Conservation (phyloP, 2,888 invertebrate species). For the Itoplectis maculator region DNA sequence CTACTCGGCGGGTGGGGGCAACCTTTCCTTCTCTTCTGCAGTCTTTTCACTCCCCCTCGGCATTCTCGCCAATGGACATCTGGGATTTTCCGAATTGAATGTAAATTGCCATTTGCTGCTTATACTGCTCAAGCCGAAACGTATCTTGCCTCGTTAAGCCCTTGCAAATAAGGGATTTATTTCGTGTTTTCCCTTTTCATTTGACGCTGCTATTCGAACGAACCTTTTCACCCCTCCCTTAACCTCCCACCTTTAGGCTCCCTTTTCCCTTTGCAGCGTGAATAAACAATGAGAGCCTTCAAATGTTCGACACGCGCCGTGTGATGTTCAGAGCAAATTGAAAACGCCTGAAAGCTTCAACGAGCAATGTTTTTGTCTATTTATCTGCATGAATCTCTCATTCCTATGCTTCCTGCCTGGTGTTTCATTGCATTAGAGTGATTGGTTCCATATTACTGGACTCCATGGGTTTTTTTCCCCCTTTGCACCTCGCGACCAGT, state of each 20-base stretch:
- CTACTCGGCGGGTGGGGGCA: slow-evolving; percentile 52
- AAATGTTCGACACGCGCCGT: not conserved
- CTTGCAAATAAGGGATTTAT: slow-evolving; percentile 73
- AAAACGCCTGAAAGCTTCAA: not conserved
- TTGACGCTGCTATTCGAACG: slow-evolving; percentile 14
- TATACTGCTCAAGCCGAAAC: slow-evolving; percentile 69
- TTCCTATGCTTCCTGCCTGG: not conserved
- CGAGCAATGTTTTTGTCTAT: not conserved
- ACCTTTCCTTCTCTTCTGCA: slow-evolving; percentile 65
- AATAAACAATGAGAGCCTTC: not conserved
- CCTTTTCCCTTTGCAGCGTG: not conserved
- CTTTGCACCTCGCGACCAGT: no score
- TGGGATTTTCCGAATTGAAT: slow-evolving; percentile 81
- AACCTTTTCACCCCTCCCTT: slow-evolving; percentile 11
- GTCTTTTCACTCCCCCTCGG: not conserved
- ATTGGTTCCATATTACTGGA: not conserved
- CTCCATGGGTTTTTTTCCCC: not conserved
- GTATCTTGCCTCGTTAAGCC: slow-evolving; percentile 77
- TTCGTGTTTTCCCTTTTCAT: slow-evolving; percentile 54
- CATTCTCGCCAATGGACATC: slow-evolving; percentile 75
- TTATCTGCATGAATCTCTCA: not conserved
- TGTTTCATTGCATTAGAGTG: not conserved
- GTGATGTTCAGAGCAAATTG: not conserved
- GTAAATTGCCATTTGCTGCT: slow-evolving; percentile 79
- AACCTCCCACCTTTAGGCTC: slow-evolving; percentile 19